A percentile compares a stretch with the other conserved stretches of the same genome.
Conservation (phyloP, 2,888 invertebrate genomes). For the Diaphora mendica region DNA sequence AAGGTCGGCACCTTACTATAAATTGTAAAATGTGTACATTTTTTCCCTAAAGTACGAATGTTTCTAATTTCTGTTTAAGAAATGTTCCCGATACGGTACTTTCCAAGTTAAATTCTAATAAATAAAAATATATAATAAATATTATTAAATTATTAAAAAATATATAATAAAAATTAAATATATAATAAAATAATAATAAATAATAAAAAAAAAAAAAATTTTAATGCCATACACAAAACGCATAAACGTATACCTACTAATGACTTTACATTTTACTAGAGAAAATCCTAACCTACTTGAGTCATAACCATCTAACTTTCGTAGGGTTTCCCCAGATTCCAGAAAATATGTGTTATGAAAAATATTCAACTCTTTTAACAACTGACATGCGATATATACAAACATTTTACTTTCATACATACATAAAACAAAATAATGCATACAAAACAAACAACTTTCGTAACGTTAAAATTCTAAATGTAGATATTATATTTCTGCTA, state of each 20-base stretch:
- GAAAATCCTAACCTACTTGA: not conserved
- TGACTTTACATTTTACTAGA: not conserved
- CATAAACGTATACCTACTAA: not conserved
- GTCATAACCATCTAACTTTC: not conserved
- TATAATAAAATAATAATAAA: no score
- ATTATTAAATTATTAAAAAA: no score
- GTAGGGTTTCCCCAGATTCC: not conserved
- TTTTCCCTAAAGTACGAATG: not conserved
- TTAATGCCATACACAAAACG: not conserved
- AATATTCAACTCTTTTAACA: not conserved
- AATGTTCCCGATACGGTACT: not conserved
- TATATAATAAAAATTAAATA: no score
- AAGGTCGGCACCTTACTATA: not conserved
- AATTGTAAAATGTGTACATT: slow-evolving; percentile 29
- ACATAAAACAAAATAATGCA: not conserved
- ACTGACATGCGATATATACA: not conserved
- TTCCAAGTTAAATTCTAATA: not conserved
- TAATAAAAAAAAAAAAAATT: no score
- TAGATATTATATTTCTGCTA: not conserved
- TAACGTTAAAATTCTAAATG: not conserved
- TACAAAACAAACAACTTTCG: not conserved
- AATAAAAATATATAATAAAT: no score
- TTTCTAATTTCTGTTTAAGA: not conserved
- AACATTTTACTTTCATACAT: not conserved
- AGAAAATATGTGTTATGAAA: not conserved